Evolutionary conservation across 1,140 invertebrate species (phyloP).

Genomic region (Conus ventricosus): DNA sequence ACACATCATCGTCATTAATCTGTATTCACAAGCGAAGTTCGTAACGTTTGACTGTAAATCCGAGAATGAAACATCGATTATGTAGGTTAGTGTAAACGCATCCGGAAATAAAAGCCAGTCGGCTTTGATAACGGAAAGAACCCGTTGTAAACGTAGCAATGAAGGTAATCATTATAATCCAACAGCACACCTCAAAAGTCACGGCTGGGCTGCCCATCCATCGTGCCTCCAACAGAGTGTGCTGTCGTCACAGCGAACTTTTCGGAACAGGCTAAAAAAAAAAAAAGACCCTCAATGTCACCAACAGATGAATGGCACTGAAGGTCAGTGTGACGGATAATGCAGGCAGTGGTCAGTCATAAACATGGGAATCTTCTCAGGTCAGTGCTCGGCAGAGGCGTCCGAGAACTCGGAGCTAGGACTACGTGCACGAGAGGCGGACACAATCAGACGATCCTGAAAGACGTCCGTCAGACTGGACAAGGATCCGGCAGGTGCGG

Average conservation of each 20-base stretch:
- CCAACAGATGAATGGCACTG: background rate
- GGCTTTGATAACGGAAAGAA: too few relatives aligned
- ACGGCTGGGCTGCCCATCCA: too few relatives aligned
- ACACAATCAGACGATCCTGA: conserved; percentile 15
- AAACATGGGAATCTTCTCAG: background rate
- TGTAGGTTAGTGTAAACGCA: too few relatives aligned
- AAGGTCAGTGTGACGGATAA: background rate
- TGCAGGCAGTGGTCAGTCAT: background rate
- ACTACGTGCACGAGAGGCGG: conserved; percentile 37
- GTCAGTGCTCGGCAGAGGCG: conserved; percentile 34
- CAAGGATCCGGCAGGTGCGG: conserved; percentile 21
- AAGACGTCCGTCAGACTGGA: conserved; percentile 26
- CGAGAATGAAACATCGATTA: too few relatives aligned
- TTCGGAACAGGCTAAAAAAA: too few relatives aligned
- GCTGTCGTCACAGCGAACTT: background rate
- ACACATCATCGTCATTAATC: too few relatives aligned
- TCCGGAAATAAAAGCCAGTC: too few relatives aligned
- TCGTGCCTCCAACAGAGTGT: background rate
- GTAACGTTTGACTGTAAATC: too few relatives aligned
- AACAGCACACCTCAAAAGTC: too few relatives aligned
- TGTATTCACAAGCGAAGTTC: too few relatives aligned
- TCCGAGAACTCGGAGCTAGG: conserved; percentile 49
- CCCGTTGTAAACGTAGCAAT: too few relatives aligned
- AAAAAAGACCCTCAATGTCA: background rate
- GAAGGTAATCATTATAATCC: too few relatives aligned